Percentiles rank a stretch among this genome's conserved stretches.
These are phyloP conservation scores for Watersipora subatra DNA, from an alignment of 1,140 invertebrate species.

Conservation along the genomic window DNA sequence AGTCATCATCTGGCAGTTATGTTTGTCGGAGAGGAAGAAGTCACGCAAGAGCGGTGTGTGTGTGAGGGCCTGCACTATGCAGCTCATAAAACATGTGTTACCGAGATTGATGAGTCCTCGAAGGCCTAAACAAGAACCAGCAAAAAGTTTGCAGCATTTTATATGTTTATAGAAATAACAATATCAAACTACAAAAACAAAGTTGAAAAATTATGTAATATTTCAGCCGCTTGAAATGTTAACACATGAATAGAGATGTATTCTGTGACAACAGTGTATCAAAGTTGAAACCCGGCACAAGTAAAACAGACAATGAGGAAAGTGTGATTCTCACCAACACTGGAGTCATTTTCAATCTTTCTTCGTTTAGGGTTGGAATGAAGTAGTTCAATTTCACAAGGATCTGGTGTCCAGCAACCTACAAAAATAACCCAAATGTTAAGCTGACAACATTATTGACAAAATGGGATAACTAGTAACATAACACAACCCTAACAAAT, in stretches of 20 bases:
- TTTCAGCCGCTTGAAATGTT: too few relatives aligned
- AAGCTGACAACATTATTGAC: too few relatives aligned
- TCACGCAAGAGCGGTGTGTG: slow-evolving; percentile 86
- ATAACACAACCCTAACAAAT: too few relatives aligned
- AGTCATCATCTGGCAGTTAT: slow-evolving; percentile 42
- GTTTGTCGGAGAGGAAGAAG: slow-evolving; percentile 85
- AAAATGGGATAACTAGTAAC: too few relatives aligned
- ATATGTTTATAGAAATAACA: neutral
- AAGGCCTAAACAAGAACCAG: slow-evolving; percentile 28
- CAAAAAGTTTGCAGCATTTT: too few relatives aligned
- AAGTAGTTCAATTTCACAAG: slow-evolving; percentile 32
- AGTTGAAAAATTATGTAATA: neutral
- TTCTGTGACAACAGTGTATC: too few relatives aligned
- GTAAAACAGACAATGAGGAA: too few relatives aligned
- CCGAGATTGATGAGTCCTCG: slow-evolving; percentile 88
- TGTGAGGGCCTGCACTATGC: slow-evolving; percentile 84
- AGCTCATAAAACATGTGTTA: slow-evolving; percentile 98
- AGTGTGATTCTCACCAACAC: neutral
- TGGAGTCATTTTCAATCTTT: neutral
- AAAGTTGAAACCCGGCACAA: too few relatives aligned
- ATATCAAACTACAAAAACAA: neutral
- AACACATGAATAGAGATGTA: too few relatives aligned
- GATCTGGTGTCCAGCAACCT: slow-evolving; percentile 47
- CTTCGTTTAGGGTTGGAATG: neutral
- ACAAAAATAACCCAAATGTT: slow-evolving; percentile 48